A percentile compares a stretch with the other conserved stretches of the same genome.
Conservation (phyloP, 2,113 vertebrate genomes). For the Lophochroa leadbeateri region DNA sequence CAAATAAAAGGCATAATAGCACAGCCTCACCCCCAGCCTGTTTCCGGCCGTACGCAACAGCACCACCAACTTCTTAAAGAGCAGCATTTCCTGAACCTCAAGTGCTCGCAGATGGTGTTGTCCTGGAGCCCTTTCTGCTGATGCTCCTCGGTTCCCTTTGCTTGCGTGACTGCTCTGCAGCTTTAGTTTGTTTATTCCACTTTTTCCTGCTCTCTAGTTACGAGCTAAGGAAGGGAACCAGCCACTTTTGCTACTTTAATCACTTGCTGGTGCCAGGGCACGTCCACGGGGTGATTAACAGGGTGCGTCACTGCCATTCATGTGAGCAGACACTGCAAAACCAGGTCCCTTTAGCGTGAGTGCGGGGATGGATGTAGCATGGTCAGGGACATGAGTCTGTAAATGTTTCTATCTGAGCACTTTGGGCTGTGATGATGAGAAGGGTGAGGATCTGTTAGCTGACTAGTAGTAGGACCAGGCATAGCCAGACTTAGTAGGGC, state of each 20-base stretch:
- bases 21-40: conserved; percentile 3
- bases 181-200: conserved; percentile 47
- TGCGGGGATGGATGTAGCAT: fast-evolving
- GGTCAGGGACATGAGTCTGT: neutral
- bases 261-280: neutral
- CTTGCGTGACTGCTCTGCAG: conserved; percentile 15
- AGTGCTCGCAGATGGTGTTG: conserved; percentile 44
- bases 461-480: neutral
- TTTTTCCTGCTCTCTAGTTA: conserved; percentile 26
- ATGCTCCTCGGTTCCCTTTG: conserved; percentile 27
- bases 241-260: neutral
- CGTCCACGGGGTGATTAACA: fast-evolving
- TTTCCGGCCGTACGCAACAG: neutral
- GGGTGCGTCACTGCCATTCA: neutral
- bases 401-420: neutral
- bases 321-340: neutral
- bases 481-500: neutral
- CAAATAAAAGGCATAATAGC: conserved; percentile 4
- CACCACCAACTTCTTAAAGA: neutral
- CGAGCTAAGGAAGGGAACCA: neutral
- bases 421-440: neutral
- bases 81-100: conserved; percentile 52
- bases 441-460: neutral
- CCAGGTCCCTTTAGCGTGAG: fast-evolving
- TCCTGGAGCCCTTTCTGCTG: conserved; percentile 53